phyloP scores from a whole-genome alignment of 2,113 vertebrate genomes.

The Speoplatyrhinus poulsoni region DNA sequence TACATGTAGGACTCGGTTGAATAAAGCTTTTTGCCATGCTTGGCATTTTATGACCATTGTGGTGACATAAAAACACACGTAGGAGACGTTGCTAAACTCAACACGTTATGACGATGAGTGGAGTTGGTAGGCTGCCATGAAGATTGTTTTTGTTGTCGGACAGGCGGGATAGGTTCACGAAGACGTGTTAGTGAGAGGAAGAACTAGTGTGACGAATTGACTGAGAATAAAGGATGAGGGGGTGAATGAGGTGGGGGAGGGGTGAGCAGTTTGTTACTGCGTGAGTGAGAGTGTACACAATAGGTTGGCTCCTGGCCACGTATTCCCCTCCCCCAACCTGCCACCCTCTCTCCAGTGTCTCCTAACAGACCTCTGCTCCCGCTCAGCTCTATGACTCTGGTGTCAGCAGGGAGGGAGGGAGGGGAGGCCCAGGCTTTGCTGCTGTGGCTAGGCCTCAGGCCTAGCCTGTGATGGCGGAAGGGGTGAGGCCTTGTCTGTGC shows the following conservation, averaged over 20 bases:
- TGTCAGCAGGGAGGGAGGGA: constrained; percentile 69
- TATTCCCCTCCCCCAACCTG: constrained; percentile 71
- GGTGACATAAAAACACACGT: background rate
- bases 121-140: constrained; percentile 16
- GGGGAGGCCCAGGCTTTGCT: constrained; percentile 69
- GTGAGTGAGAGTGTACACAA: constrained; percentile 68
- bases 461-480: constrained; percentile 56
- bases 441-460: constrained; percentile 66
- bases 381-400: constrained; percentile 66
- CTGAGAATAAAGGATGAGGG: constrained; percentile 31
- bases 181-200: background rate
- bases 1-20: background rate
- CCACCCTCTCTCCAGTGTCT: constrained; percentile 70
- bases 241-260: constrained; percentile 48
- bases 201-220: constrained; percentile 45
- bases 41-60: background rate
- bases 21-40: background rate
- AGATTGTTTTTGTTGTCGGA: background rate
- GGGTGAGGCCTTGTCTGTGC: constrained; percentile 61
- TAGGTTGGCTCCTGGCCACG: constrained; percentile 75
- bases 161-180: background rate
- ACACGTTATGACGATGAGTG: constrained; percentile 6
- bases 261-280: constrained; percentile 4
- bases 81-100: constrained; percentile 33
- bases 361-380: constrained; percentile 59